Base-by-base conservation (phyloP, 1,140 invertebrate genomes). In the Bombus sibiricus region DNA sequence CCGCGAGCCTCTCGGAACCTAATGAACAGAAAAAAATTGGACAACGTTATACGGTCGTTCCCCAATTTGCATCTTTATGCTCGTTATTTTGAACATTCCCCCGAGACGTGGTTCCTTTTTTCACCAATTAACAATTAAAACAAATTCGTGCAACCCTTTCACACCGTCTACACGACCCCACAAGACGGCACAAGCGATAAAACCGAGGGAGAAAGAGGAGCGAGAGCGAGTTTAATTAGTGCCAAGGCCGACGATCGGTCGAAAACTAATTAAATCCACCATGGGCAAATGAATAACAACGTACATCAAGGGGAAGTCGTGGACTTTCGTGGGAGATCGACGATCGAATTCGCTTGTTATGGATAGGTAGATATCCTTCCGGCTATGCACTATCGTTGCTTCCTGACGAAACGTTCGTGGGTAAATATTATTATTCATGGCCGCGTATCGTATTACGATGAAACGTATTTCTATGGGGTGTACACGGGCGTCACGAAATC, bases 371-470 rank as follows among this genome's bases (percentile, higher is more conserved):
- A 53, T 53, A 53, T 8, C 41, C 25, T 34, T 59, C 18, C 39
- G 25, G 10, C 28, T 22, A 4, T 13, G 9, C 62, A 25, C n/a
- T 22, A 72, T 64, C 66, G 73, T 64, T 53, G 53, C 39, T 64
- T 28, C 39, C 57, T 28, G 43, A 64, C 57, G 68, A 62, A 39
- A 62, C 57, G 22, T 59, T 32, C 75, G 37, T 37, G 32, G 59
- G 74, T 80, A 83, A 90, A 83, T 87, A 90, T 92, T 92, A 90
- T 90, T 91, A 92, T 92, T 92, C 91, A 92, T 90, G 74, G 59
- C 80, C 74, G 71, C 82, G 82, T 83, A 80, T 89, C 84, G 83
- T 87, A 92, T 92, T 90, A 86, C 72, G 74, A 22, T 66, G 71
- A 73, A 66, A 72, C 69, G 78, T 66, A 81, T 74, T 85, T 81